Conservation (phyloP, 2,888 invertebrate genomes). For the Ophion ellenae region DNA sequence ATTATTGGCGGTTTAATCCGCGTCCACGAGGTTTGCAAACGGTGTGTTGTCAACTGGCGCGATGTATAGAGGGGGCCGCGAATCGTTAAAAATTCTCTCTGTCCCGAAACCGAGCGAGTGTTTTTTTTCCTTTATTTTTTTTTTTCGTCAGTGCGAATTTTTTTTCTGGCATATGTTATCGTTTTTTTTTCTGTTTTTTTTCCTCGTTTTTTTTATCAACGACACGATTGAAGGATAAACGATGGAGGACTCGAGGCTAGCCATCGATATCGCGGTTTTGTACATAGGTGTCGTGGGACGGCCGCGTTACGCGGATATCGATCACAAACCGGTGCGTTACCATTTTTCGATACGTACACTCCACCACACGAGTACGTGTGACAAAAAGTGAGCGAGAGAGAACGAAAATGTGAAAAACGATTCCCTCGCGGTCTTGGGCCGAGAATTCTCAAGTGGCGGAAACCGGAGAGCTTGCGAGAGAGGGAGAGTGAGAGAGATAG, state of each 20-base stretch:
- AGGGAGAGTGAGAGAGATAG: constrained; percentile 1
- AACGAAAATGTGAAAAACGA: constrained; percentile 22
- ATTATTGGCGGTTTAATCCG: background rate
- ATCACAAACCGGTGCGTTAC: constrained; percentile 47
- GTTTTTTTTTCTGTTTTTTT: constrained; percentile 3
- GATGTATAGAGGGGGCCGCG: background rate
- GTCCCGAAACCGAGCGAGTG: constrained; percentile 23
- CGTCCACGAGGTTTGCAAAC: background rate
- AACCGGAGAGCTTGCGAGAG: constrained; percentile 3
- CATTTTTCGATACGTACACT: constrained; percentile 22
- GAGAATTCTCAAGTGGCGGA: constrained; percentile 24
- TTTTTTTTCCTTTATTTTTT: constrained; percentile 1
- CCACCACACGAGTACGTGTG: constrained; percentile 46
- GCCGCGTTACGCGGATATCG: constrained; percentile 59
- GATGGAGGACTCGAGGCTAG: background rate
- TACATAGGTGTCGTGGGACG: constrained; percentile 39
- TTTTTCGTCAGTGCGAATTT: too few relatives aligned
- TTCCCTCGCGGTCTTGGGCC: constrained; percentile 2
- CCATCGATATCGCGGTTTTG: constrained; percentile 47
- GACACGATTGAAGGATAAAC: constrained; percentile 29
- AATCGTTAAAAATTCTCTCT: constrained; percentile 17
- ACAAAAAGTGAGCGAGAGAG: constrained; percentile 33
- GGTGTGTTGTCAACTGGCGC: too few relatives aligned
- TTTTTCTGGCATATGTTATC: constrained; percentile 13
- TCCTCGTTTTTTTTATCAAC: background rate